These are phyloP conservation scores for Magallana angulata DNA, from an alignment of 1,140 invertebrate genomes.

Conservation along the genomic window DNA sequence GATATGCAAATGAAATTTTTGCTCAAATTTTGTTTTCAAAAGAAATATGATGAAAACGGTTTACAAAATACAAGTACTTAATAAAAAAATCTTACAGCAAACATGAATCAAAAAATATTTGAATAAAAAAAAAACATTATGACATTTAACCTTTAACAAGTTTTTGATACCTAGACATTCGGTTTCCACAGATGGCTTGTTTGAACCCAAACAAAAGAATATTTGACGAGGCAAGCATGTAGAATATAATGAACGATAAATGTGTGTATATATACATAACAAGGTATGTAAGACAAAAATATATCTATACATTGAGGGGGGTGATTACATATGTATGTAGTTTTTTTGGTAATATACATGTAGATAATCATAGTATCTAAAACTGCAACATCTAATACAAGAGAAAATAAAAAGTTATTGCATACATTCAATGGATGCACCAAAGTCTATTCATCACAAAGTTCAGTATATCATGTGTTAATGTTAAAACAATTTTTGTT, in stretches of 20 bases:
- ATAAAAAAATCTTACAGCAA: no score
- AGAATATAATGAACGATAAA: constrained; percentile 25
- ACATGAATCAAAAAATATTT: no score
- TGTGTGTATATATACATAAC: constrained; percentile 29
- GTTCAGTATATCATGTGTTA: background rate
- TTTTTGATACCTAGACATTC: background rate
- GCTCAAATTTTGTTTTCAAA: no score
- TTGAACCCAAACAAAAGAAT: background rate
- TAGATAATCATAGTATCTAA: background rate
- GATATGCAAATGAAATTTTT: no score
- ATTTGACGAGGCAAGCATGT: background rate
- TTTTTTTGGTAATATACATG: background rate
- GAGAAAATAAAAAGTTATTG: background rate
- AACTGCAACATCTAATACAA: constrained; percentile 5
- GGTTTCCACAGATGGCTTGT: background rate
- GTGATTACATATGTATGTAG: background rate
- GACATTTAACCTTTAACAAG: no score
- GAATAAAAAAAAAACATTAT: no score
- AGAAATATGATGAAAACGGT: no score
- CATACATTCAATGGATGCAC: background rate
- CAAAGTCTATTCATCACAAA: constrained; percentile 2
- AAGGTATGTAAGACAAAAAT: constrained; percentile 20
- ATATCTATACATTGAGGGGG: background rate
- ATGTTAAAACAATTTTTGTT: background rate
- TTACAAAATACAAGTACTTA: no score